These are phyloP conservation scores for Drosophila guanche DNA, from an alignment of 1,140 invertebrate genomes.

Conservation along the genomic window DNA sequence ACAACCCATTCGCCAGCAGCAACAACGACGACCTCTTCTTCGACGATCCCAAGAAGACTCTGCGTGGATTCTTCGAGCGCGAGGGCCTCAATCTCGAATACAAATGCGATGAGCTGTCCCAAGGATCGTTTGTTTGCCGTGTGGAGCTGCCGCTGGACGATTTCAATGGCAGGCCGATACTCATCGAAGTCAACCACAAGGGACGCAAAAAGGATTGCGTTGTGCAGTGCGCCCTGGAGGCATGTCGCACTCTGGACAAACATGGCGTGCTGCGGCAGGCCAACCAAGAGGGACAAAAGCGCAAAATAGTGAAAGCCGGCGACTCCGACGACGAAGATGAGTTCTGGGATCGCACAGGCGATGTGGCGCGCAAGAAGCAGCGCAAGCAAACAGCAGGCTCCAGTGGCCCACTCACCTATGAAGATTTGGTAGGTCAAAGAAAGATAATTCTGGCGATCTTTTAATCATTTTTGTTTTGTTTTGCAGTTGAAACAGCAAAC, in stretches of 20 bases:
- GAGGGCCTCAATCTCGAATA: slow-evolving; percentile 95
- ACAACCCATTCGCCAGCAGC: slow-evolving; percentile 92
- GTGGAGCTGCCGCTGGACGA: slow-evolving; percentile 91
- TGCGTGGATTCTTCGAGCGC: slow-evolving; percentile 97
- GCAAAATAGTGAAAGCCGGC: slow-evolving; percentile 84
- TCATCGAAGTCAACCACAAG: slow-evolving; percentile 93
- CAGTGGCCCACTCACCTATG: slow-evolving; percentile 88
- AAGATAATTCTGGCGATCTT: neutral
- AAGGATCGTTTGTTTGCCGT: slow-evolving; percentile 89
- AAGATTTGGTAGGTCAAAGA: slow-evolving; percentile 87
- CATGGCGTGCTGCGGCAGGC: slow-evolving; percentile 91
- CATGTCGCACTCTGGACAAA: slow-evolving; percentile 95
- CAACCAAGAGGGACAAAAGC: slow-evolving; percentile 87
- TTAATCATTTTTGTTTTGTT: neutral
- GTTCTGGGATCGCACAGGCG: slow-evolving; percentile 97
- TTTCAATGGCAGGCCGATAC: slow-evolving; percentile 88
- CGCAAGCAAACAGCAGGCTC: slow-evolving; percentile 86
- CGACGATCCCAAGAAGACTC: slow-evolving; percentile 97
- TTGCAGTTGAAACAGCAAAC: slow-evolving; percentile 89
- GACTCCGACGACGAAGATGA: slow-evolving; percentile 98
- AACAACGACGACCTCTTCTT: slow-evolving; percentile 95
- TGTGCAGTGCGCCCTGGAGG: slow-evolving; percentile 96
- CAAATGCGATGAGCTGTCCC: slow-evolving; percentile 91
- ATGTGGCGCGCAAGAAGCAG: slow-evolving; percentile 93
- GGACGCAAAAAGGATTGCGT: slow-evolving; percentile 98